Evolutionary conservation across 2,888 invertebrate genomes (phyloP).

Genomic region (Lycia hirtaria): DNA sequence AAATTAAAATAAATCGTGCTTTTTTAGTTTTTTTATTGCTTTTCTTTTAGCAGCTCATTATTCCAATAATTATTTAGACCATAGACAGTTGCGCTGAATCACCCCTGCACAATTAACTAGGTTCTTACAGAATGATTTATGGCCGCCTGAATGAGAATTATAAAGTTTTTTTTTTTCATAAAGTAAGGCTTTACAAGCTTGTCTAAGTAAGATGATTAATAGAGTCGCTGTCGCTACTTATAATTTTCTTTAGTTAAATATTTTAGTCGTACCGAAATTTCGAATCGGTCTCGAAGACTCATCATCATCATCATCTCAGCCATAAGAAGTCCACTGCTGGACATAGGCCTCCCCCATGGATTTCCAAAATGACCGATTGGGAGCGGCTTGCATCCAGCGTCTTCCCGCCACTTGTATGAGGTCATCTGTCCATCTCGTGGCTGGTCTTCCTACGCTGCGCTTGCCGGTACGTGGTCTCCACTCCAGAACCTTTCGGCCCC

Average conservation of each 20-base stretch:
- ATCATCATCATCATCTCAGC: no score
- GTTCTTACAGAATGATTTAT: conserved; percentile 25
- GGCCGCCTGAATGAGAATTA: background rate
- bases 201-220: conserved; percentile 7
- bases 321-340: no score
- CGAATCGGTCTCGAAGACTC: no score
- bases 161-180: background rate
- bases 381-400: no score
- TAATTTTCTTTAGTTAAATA: background rate
- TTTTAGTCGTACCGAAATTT: background rate
- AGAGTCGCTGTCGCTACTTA: background rate
- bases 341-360: no score
- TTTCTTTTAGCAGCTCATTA: background rate
- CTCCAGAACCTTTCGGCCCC: no score
- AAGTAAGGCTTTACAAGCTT: background rate
- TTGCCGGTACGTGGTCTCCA: no score
- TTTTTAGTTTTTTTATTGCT: background rate
- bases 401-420: no score
- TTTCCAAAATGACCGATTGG: no score
- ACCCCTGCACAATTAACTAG: conserved; percentile 15
- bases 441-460: no score
- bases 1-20: background rate
- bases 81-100: conserved; percentile 22
- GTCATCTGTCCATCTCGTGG: no score
- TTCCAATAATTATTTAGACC: conserved; percentile 1